Evolutionary conservation across 2,113 vertebrate species (phyloP), one percentile per base, ranked within the genome.

Genomic region (Oncorhynchus tshawytscha): DNA sequence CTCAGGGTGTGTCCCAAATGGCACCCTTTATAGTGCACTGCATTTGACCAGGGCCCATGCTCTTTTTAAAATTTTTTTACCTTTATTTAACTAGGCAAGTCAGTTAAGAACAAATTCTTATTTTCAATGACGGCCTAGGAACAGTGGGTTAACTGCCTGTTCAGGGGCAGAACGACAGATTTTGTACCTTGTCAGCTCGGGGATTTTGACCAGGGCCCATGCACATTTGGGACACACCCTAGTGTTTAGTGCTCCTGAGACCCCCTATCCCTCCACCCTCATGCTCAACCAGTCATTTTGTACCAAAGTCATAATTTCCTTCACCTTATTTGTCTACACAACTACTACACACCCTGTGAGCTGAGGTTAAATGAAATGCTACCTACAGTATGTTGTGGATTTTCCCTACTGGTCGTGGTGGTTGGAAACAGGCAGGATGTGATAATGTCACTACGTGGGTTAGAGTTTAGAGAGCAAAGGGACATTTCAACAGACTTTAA

Each of bases 1-100:
- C 88, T 88, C 88, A 54, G 89, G 85, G 85, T 82, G 81, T 76
- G 62, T 54, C 51, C 51, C 82, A 83, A 54, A 54, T 54, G 49
- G 49, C 49, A 54, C 13, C 1, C 1, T 34, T 2, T 45, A 11
- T 11, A 45, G 39, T 45, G 39, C 39, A 11, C 39, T 45, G 8
- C 39, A 2, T 34, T 34, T 34, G 34, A 34, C 49, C 15, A 51
- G 49, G 12, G 49, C 13, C 2, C 8, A 49, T 49, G 48, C 48
- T 49, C 34, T 34, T 29, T 29, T 29, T n/a, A n/a, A n/a, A n/a
- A n/a, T n/a, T n/a, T n/a, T n/a, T n/a, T n/a, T n/a, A n/a, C n/a
- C 24, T 24, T 24, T 24, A 24, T 24, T 24, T 24, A 24, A 24
- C 24, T 24, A 24, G 24, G 24, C 24, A 24, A 24, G 24, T 24